A percentile compares a stretch with the other conserved stretches of the same genome.
Evolutionary conservation across 1,140 invertebrate species (phyloP).

Genomic region (Adoxophyes honmai): DNA sequence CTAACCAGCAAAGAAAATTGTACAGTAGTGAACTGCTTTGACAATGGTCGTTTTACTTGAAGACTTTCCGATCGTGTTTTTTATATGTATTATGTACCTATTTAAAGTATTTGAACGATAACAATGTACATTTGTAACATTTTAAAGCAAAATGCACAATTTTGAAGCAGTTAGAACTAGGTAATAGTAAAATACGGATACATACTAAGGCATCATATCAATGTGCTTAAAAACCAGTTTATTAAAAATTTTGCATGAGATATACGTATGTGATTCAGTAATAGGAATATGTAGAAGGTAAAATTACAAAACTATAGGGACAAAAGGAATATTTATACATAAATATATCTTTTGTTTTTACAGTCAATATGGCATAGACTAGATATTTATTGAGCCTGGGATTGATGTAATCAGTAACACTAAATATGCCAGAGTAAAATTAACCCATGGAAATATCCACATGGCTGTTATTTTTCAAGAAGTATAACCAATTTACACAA

Average conservation of each 20-base stretch:
- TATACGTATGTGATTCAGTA: slow-evolving; percentile 45
- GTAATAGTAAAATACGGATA: too few relatives aligned
- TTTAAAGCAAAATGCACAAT: too few relatives aligned
- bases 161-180: too few relatives aligned
- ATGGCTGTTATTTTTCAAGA: too few relatives aligned
- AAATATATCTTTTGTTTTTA: slow-evolving; percentile 10
- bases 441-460: too few relatives aligned
- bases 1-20: slow-evolving; percentile 30
- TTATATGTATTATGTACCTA: too few relatives aligned
- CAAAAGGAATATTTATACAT: slow-evolving; percentile 1
- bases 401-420: neutral
- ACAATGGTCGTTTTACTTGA: too few relatives aligned
- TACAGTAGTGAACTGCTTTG: too few relatives aligned
- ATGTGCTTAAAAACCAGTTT: slow-evolving; percentile 9
- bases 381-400: slow-evolving; percentile 11
- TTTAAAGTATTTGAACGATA: too few relatives aligned
- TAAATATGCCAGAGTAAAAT: neutral
- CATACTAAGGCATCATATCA: neutral
- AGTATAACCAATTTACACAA: too few relatives aligned
- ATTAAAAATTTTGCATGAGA: slow-evolving; percentile 4
- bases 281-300: slow-evolving; percentile 26
- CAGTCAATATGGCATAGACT: neutral
- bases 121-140: too few relatives aligned
- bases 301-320: slow-evolving; percentile 17
- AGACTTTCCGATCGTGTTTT: too few relatives aligned